Base-by-base conservation (phyloP, 2,113 vertebrate species). In the Aphelocoma coerulescens region DNA sequence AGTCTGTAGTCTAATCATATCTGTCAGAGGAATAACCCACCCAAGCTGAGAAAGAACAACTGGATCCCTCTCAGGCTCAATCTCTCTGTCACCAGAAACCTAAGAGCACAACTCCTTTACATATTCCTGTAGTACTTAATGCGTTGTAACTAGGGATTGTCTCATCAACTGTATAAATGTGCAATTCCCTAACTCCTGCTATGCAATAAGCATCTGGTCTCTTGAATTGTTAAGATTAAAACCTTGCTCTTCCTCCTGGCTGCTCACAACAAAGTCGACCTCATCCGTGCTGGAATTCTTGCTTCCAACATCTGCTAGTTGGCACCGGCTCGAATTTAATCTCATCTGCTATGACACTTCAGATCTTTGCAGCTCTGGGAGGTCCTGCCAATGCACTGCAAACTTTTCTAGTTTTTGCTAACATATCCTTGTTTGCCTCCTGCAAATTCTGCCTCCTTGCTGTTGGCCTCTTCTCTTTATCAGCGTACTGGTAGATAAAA, bases 1-100 rank as follows among this genome's bases (percentile, higher is more conserved):
- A n/a, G n/a, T n/a, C n/a, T 39, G 8, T 21, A 12, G 33, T 76
- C 8, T 51, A 55, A 72, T 13, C 3, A 2, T 0, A 0, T 32
- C 11, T 39, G 17, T 35, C 65, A 49, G 24, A 78, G 32, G 11
- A 65, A 44, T 35, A 41, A 74, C 28, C 35, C 20, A 8, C 8
- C 22, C 61, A 33, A 13, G 7, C 0, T 62, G 41, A 62, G 48
- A 72, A 58, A 61, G 33, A 61, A 21, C 6, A 11, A 23, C 27
- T 59, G 84, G 43, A 54, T 58, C 44, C 54, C 15, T 23, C 44
- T 28, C 16, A 59, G 28, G 33, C 39, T 49, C 14, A 21, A 30
- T 23, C 17, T 24, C 39, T 49, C 14, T 71, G 22, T 57, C 12
- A 2, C 24, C 37, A 65, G 57, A 54, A 75, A n/a, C 15, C 3